Percentiles rank a stretch among this genome's conserved stretches.
Evolutionary conservation across 2,797 vertebrate species (phyloP).

Genomic region (Malurus splendens): DNA sequence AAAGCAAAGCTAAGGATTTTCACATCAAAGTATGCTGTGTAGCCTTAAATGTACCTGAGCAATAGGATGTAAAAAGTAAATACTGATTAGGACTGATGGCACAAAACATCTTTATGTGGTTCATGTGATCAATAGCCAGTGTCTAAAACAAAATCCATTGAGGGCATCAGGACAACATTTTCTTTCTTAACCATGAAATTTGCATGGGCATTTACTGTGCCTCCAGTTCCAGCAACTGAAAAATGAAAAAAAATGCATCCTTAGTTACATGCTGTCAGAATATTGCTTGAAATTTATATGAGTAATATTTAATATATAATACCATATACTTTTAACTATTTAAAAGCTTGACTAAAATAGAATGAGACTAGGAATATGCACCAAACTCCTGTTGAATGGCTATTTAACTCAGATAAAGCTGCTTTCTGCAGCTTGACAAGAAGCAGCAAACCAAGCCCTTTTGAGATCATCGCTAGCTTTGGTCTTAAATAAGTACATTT

Average conservation of each 20-base stretch:
- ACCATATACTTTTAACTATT: neutral
- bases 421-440: neutral
- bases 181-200: neutral
- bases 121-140: neutral
- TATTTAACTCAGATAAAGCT: neutral
- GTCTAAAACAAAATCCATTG: neutral
- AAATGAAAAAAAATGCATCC: rapidly evolving
- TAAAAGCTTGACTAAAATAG: neutral
- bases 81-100: neutral
- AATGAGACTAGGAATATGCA: neutral
- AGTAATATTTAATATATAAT: neutral
- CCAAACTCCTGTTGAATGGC: neutral
- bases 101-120: neutral
- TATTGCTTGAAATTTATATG: neutral
- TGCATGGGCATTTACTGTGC: neutral
- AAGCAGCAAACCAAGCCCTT: neutral
- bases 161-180: neutral
- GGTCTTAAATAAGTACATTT: conserved; percentile 22
- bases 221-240: neutral
- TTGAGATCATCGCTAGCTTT: neutral
- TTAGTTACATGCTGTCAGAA: neutral
- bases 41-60: neutral
- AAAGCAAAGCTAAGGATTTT: neutral
- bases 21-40: neutral
- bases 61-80: neutral